phyloP scores from a whole-genome alignment of 2,113 vertebrate genomes.

The Nothocercus julius region DNA sequence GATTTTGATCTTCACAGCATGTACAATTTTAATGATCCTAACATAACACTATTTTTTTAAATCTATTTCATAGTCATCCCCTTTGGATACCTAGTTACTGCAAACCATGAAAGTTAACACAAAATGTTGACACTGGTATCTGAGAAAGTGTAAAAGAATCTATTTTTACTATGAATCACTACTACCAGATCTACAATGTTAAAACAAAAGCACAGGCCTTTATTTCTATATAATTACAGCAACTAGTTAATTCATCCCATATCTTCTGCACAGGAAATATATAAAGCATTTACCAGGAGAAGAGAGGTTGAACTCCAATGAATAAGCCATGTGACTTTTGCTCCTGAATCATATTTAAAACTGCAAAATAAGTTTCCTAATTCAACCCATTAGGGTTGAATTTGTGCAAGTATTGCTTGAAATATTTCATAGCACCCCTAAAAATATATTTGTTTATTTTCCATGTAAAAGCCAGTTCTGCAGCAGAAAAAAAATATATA shows the following conservation, averaged over 20 bases:
- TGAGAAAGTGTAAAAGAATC: background rate
- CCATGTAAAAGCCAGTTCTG: background rate
- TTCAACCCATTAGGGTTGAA: fast-evolving
- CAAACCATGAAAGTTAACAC: background rate
- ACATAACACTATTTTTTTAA: background rate
- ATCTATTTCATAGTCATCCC: background rate
- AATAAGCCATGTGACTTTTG: background rate
- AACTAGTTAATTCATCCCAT: background rate
- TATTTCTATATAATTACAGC: background rate
- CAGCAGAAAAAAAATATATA: background rate
- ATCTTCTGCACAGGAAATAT: background rate
- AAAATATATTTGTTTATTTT: background rate
- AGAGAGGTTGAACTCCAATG: background rate
- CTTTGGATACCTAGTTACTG: background rate
- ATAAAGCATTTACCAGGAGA: background rate
- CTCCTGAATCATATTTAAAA: background rate
- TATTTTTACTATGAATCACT: background rate
- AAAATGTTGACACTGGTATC: background rate
- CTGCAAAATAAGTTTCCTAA: background rate
- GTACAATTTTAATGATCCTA: background rate
- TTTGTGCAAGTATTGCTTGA: background rate
- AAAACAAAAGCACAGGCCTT: background rate
- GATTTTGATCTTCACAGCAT: background rate
- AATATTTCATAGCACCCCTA: background rate
- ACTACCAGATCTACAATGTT: background rate